Percentiles rank a stretch among this genome's conserved stretches.
Evolutionary conservation across 2,797 vertebrate genomes (phyloP).

Genomic region (Otolemur crassicaudatus): DNA sequence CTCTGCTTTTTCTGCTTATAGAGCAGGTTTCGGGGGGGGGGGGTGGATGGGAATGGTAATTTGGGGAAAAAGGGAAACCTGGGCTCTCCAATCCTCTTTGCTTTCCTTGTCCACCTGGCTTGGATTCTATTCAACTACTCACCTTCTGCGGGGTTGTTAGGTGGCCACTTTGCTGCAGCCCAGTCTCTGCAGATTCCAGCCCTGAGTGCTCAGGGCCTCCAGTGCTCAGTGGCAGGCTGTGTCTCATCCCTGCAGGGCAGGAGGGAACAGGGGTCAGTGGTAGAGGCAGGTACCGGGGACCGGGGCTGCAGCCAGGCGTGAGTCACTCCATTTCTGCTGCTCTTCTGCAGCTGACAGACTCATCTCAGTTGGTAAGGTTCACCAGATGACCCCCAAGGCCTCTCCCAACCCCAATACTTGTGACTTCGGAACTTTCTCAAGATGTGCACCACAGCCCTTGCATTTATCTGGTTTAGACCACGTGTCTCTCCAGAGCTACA

Average conservation of each 20-base stretch:
- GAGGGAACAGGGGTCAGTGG: neutral
- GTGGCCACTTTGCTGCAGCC: neutral
- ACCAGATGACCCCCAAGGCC: neutral
- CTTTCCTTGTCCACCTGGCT: neutral
- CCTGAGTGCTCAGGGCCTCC: neutral
- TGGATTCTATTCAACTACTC: neutral
- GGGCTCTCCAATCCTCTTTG: neutral
- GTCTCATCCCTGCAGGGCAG: rapidly evolving
- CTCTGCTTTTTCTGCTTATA: neutral
- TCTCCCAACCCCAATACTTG: neutral
- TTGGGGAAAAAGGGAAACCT: too few relatives aligned
- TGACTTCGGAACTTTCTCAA: neutral
- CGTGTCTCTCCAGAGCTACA: neutral
- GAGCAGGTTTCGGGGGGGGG: neutral
- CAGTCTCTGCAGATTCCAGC: too few relatives aligned
- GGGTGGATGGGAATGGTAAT: too few relatives aligned
- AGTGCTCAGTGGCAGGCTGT: neutral
- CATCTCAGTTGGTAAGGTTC: neutral
- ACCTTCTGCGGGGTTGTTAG: neutral
- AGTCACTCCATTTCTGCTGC: rapidly evolving
- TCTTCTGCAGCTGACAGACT: neutral
- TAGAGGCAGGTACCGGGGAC: neutral
- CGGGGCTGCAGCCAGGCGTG: rapidly evolving
- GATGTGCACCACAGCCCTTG: neutral
- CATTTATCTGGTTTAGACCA: neutral